Evolutionary conservation across 1,140 invertebrate species (phyloP).

Genomic region (Brachionus paranguensis): DNA sequence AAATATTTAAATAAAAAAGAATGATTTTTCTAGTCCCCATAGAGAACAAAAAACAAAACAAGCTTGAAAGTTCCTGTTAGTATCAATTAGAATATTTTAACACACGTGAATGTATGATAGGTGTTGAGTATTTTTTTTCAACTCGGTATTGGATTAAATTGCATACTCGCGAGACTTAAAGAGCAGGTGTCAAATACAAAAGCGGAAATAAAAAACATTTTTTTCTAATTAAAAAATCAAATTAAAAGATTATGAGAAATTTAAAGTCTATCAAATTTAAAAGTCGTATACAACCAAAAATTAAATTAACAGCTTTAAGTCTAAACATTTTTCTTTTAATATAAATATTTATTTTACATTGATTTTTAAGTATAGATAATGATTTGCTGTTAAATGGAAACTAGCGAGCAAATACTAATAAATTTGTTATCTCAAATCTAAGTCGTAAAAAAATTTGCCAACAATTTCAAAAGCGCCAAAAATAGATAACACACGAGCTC

Average conservation of each 20-base stretch:
- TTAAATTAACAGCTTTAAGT: slow-evolving; percentile 14
- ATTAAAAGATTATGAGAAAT: background rate
- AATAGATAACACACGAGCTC: slow-evolving; percentile 12
- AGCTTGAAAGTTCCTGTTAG: background rate
- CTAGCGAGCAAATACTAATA: slow-evolving; percentile 20
- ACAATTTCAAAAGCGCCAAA: slow-evolving; percentile 10
- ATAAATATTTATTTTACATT: background rate
- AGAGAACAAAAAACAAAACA: too few species aligned
- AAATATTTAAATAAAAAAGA: too few species aligned
- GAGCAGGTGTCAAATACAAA: background rate
- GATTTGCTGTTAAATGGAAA: background rate
- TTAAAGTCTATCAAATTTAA: slow-evolving; percentile 3
- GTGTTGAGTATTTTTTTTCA: background rate
- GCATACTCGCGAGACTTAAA: background rate
- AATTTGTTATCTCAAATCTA: slow-evolving; percentile 30
- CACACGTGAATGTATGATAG: background rate
- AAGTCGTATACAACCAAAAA: background rate
- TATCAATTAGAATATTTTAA: background rate
- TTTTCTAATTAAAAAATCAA: slow-evolving; percentile 7
- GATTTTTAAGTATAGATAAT: background rate
- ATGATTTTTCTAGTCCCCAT: too few species aligned
- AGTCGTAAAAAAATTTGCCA: slow-evolving; percentile 29
- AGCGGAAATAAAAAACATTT: slow-evolving; percentile 7
- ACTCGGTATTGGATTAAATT: background rate
- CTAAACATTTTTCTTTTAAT: background rate